Conservation (phyloP, 2,888 invertebrate species). For the Lasioglossum pauxillum region DNA sequence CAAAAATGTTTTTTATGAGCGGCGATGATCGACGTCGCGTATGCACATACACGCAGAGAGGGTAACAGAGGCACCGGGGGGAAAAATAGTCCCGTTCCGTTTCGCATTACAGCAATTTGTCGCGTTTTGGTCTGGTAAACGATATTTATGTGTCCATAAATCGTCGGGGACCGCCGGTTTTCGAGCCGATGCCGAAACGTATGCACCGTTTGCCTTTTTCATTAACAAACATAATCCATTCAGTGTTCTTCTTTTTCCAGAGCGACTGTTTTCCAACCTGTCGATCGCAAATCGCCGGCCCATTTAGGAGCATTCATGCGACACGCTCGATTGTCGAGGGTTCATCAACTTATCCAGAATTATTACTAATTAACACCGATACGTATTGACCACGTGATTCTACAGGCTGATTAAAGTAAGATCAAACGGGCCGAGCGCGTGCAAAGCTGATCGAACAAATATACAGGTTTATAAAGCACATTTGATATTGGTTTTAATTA, state of each 20-base stretch:
- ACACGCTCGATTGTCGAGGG: neutral
- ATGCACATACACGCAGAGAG: neutral
- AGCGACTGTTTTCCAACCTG: neutral
- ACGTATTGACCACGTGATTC: neutral
- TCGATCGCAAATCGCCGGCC: neutral
- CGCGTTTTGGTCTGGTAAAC: constrained; percentile 37
- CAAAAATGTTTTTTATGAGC: constrained; percentile 9
- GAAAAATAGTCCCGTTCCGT: constrained; percentile 14
- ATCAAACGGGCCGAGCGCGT: neutral
- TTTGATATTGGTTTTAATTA: neutral
- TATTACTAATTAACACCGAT: neutral
- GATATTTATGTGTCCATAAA: constrained; percentile 40
- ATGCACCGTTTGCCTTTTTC: constrained; percentile 9
- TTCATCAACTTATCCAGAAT: neutral
- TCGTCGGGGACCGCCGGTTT: neutral
- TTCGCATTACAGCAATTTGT: constrained; percentile 32
- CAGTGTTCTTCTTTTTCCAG: neutral
- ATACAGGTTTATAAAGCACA: neutral
- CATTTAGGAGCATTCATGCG: neutral
- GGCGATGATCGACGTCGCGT: neutral
- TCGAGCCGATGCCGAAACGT: neutral
- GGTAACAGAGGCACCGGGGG: neutral
- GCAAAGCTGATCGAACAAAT: neutral
- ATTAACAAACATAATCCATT: constrained; percentile 11
- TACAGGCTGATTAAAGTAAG: neutral